Evolutionary conservation across 37 sponge, comb jelly and placozoan species (phyloP), one percentile per base, ranked within the genome.

Genomic region (Ephydatia muelleri): DNA sequence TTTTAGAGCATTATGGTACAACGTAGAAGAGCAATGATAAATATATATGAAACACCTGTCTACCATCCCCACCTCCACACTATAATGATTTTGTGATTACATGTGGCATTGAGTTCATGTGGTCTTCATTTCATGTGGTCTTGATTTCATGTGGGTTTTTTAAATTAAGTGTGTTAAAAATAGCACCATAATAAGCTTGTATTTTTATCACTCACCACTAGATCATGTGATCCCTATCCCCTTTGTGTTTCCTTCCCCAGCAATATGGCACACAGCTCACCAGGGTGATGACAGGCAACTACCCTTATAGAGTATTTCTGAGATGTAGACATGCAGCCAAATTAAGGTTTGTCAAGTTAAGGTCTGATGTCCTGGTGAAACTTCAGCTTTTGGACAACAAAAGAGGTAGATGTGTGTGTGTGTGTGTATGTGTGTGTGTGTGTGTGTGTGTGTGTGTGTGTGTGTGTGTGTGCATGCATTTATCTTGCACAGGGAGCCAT

Each of bases 361-460:
- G 97, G 43, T 87, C 93, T 68, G 96, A 93, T 72, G 92, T 95
- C 21, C 73, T 87, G 30, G 85, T 85, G 28, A 97, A 95, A 75
- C 87, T 97, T 27, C 91, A 96, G 73, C 76, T 96, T 33, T 67
- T 96, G 76, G 97, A 96, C 72, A 89, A 92, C 74, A 96, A 96
- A 71, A 88, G 95, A 87, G 95, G 97, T 93, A 65, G 64, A 68
- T 65, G 33, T 67, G 25, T 28, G 13, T 57, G 73, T 72, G 57
- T 57, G 57, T 57, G 57, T 57, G 57, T 57, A 27, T 72, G 72
- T 57, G 57, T 57, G 57, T 57, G 57, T 57, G 57, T 57, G 57
- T 57, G 57, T 57, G 57, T 57, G 57, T 57, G 57, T 57, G 57
- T 14, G 19, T 57, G 57, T 57, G 57, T 57, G 57, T 72, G 16